Evolutionary conservation across 2,113 vertebrate species (phyloP).

Genomic region (Istiophorus platypterus): DNA sequence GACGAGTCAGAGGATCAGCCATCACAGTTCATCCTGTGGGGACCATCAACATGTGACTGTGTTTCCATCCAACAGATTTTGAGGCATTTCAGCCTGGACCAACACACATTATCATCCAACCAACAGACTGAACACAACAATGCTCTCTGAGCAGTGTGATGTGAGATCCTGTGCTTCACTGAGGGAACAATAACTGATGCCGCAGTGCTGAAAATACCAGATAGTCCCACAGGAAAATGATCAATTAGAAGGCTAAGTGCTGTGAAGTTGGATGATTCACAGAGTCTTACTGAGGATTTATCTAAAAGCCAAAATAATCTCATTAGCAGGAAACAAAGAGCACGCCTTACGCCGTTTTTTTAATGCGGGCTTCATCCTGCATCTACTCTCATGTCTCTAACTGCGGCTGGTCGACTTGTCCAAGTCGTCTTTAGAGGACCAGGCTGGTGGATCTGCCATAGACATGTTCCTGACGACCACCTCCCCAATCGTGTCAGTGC

Average conservation of each 20-base stretch:
- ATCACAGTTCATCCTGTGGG: too few relatives aligned
- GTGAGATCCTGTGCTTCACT: not conserved
- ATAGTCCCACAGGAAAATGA: not conserved
- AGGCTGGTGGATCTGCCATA: too few relatives aligned
- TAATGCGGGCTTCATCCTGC: not conserved
- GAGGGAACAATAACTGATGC: not conserved
- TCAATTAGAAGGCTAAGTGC: constrained; percentile 1
- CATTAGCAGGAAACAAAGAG: constrained; percentile 8
- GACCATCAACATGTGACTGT: too few relatives aligned
- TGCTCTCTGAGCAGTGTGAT: not conserved
- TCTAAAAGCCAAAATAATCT: constrained; percentile 9
- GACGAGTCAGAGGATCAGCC: too few relatives aligned
- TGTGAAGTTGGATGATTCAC: constrained; percentile 14
- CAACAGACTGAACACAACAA: not conserved
- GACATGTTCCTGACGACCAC: too few relatives aligned
- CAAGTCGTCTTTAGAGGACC: too few relatives aligned
- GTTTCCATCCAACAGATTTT: too few relatives aligned
- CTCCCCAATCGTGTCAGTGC: too few relatives aligned
- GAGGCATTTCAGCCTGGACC: too few relatives aligned
- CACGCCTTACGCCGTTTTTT: not conserved
- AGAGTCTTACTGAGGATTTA: constrained; percentile 1
- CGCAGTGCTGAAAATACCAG: not conserved
- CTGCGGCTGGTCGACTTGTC: not conserved
- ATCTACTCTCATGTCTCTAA: not conserved
- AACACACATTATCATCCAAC: too few relatives aligned